Percentiles rank a stretch among this genome's conserved stretches.
phyloP scores from a whole-genome alignment of 2,888 invertebrate species.

The Thereva unica region DNA sequence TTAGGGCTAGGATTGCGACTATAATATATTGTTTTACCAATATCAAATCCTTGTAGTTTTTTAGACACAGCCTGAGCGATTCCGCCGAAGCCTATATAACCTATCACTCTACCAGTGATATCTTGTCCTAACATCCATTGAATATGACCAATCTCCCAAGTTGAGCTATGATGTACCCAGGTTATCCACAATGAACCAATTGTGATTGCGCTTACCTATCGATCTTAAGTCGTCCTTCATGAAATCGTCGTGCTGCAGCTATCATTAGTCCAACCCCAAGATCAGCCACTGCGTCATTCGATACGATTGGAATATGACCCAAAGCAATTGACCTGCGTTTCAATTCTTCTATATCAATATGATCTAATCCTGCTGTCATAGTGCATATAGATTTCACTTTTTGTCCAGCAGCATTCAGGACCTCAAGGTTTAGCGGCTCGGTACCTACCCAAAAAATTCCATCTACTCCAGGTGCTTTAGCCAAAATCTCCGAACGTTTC shows the following conservation, averaged over 20 bases:
- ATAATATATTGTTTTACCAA: conserved; percentile 69
- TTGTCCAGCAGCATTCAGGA: conserved; percentile 60
- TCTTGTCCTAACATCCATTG: conserved; percentile 81
- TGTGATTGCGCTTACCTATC: too few species aligned
- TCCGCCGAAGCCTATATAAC: conserved; percentile 80
- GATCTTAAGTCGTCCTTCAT: conserved; percentile 72
- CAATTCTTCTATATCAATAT: conserved; percentile 74
- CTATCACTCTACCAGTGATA: conserved; percentile 76
- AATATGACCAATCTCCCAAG: conserved; percentile 70
- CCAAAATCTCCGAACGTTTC: conserved; percentile 50
- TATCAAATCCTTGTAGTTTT: conserved; percentile 71
- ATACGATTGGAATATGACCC: conserved; percentile 78
- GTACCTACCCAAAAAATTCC: conserved; percentile 54
- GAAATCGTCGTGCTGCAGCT: conserved; percentile 74
- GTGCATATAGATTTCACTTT: conserved; percentile 76
- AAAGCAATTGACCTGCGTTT: conserved; percentile 73
- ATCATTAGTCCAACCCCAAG: conserved; percentile 76
- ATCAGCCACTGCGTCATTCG: conserved; percentile 81
- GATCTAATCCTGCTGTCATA: conserved; percentile 86
- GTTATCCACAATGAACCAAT: too few species aligned
- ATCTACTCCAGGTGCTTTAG: conserved; percentile 53
- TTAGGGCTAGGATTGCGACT: conserved; percentile 67
- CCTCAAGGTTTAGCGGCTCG: conserved; percentile 51
- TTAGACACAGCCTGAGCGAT: conserved; percentile 77
- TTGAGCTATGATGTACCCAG: conserved; percentile 57